Base-by-base conservation (phyloP, 2,888 invertebrate genomes). In the Didymodactylos carnosus region DNA sequence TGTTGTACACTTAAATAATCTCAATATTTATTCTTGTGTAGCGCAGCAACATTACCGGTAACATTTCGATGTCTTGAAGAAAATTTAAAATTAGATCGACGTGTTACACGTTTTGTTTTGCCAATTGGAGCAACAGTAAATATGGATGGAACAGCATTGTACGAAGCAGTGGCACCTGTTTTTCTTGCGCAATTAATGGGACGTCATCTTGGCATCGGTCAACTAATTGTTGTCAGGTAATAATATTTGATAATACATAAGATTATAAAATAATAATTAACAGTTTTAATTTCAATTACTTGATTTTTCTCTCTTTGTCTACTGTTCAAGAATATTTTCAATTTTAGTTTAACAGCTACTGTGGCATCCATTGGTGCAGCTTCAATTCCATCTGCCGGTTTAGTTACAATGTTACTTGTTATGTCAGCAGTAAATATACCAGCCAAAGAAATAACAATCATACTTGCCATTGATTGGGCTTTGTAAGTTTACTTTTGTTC, bases 401-500 rank as follows among this genome's bases (percentile, higher is more conserved):
- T 88, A 74, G 87, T 88, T 74, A 88, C 88, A 39, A 88, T 88
- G 87, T 79, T 88, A 70, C 83, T 88, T 76, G 88, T 88, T 39
- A 81, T 88, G 75, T 86, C 87, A 29, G 87, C 88, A 25, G 85
- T 88, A 23, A 87, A 87, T 39, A 83, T 88, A 71, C 88, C 88
- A 14, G 87, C 87, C 1, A 84, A 86, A 74, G 88, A 88, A 79
- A 86, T 88, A 77, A 86, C 87, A 41, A 83, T 88, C 76, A 85
- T 88, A 70, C 86, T 88, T 76, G 87, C 88, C 39, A 87, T 88
- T 71, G 88, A 88, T 80, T 88, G 88, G 88, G 83, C 88, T 75
- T 79, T 88, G 88, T 88, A 80, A 84, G 85, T 83, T 51, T 19
- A 70, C n/a, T 5, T 39, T 5, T 14, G 16, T n/a, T 39, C 2